Conservation (phyloP, 2,888 invertebrate species). For the Andrena haemorrhoa region DNA sequence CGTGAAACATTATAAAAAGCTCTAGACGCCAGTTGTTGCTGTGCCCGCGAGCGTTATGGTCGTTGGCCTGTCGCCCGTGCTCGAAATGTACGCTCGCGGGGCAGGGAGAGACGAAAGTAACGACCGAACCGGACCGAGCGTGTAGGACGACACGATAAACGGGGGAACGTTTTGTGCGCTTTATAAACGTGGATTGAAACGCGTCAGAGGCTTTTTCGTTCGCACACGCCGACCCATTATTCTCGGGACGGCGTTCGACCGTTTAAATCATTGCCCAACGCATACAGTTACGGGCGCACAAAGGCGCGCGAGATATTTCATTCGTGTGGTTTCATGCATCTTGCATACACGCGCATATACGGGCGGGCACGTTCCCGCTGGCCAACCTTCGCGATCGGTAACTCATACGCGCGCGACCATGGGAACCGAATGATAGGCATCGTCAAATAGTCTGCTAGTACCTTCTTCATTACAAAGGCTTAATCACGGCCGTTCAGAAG, state of each 20-base stretch:
- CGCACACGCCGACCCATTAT: constrained; percentile 51
- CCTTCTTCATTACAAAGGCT: background rate
- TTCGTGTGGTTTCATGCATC: constrained; percentile 11
- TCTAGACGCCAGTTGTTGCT: constrained; percentile 6
- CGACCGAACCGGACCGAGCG: constrained; percentile 16
- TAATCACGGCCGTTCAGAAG: background rate
- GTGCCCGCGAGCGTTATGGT: constrained; percentile 54
- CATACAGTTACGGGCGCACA: constrained; percentile 8
- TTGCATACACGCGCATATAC: constrained; percentile 17
- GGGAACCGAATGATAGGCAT: constrained; percentile 6
- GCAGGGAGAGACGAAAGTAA: constrained; percentile 31
- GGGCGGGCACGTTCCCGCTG: constrained; percentile 3
- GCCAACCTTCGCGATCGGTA: constrained; percentile 24
- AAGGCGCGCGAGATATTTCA: constrained; percentile 41
- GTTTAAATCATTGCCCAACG: constrained; percentile 61
- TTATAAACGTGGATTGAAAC: constrained; percentile 37
- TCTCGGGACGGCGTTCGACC: constrained; percentile 32
- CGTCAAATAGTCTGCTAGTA: background rate
- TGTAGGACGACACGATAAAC: constrained; percentile 34
- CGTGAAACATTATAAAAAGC: constrained; percentile 15
- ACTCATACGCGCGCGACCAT: constrained; percentile 15
- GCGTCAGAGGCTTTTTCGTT: constrained; percentile 59
- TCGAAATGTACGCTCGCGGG: constrained; percentile 15
- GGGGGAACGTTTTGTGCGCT: constrained; percentile 33
- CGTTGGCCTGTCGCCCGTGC: constrained; percentile 70